Percentiles rank a stretch among this genome's conserved stretches.
Conservation (phyloP, 2,113 vertebrate species). For the Nymphicus hollandicus region DNA sequence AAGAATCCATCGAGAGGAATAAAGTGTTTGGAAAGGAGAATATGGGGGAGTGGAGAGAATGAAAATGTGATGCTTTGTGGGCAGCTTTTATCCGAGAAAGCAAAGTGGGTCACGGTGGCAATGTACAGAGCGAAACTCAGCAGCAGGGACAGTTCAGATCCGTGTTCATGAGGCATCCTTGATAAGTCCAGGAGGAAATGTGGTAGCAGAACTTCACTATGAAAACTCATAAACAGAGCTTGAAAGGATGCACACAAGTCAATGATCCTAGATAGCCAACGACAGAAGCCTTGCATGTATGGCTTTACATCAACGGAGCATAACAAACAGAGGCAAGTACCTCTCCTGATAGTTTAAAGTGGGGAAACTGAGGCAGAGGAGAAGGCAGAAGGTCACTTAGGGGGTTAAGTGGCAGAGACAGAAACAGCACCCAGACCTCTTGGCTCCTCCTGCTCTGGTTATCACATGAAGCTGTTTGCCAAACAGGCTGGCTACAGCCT, state of each 20-base stretch:
- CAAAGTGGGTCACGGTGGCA: background rate
- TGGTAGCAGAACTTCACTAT: background rate
- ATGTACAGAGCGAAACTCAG: accelerated
- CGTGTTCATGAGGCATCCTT: background rate
- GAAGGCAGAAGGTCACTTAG: background rate
- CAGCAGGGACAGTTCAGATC: background rate
- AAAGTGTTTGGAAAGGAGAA: background rate
- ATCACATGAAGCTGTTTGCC: background rate
- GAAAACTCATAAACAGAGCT: background rate
- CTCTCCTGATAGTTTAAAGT: background rate
- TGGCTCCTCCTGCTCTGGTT: background rate
- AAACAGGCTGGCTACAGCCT: background rate
- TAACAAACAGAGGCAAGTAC: too few species aligned
- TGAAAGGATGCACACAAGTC: background rate
- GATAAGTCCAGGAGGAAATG: background rate
- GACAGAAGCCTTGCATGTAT: accelerated
- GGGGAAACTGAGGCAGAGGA: background rate
- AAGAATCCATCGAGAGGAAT: background rate
- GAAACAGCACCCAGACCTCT: background rate
- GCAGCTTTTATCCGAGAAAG: background rate
- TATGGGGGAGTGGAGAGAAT: background rate
- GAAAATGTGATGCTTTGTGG: background rate
- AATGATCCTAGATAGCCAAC: accelerated
- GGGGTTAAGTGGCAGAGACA: background rate
- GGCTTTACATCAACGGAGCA: accelerated